phyloP scores from a whole-genome alignment of 2,888 invertebrate genomes.

The Synanthedon myopaeformis region DNA sequence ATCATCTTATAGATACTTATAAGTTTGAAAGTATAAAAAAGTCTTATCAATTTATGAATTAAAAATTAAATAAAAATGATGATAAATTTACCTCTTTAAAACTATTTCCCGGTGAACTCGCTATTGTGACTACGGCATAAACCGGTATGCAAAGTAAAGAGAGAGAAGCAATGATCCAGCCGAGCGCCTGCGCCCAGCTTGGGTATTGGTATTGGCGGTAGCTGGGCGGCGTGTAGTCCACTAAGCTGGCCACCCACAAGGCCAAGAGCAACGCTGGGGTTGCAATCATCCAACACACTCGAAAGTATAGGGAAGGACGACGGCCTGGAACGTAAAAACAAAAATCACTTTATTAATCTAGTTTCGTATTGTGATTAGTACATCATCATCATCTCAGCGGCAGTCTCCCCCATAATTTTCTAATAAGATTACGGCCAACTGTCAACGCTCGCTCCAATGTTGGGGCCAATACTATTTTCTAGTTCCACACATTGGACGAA shows the following conservation, averaged over 20 bases:
- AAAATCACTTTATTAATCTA: not conserved
- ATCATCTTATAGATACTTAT: too few species aligned
- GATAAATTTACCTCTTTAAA: conserved; percentile 74
- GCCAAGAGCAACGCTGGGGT: conserved; percentile 85
- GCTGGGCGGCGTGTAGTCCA: conserved; percentile 87
- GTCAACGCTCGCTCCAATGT: too few species aligned
- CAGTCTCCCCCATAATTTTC: too few species aligned
- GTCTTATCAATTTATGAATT: not conserved
- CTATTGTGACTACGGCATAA: conserved; percentile 79
- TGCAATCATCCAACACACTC: conserved; percentile 86
- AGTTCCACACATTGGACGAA: too few species aligned
- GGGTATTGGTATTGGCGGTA: conserved; percentile 88
- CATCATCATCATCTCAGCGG: too few species aligned
- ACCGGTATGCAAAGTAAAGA: conserved; percentile 89
- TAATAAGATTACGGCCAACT: too few species aligned
- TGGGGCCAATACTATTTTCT: too few species aligned
- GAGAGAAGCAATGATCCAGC: conserved; percentile 87
- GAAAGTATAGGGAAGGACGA: conserved; percentile 83
- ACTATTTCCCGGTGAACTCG: conserved; percentile 77
- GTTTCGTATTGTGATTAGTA: too few species aligned
- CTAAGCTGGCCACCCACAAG: conserved; percentile 89
- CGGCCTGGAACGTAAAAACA: conserved; percentile 35
- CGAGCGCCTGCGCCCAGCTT: conserved; percentile 85
- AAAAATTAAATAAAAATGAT: conserved; percentile 1
- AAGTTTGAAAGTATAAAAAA: too few species aligned